Percentiles rank a stretch among this genome's conserved stretches.
Conservation (phyloP, 2,113 vertebrate genomes). For the Micromys minutus region DNA sequence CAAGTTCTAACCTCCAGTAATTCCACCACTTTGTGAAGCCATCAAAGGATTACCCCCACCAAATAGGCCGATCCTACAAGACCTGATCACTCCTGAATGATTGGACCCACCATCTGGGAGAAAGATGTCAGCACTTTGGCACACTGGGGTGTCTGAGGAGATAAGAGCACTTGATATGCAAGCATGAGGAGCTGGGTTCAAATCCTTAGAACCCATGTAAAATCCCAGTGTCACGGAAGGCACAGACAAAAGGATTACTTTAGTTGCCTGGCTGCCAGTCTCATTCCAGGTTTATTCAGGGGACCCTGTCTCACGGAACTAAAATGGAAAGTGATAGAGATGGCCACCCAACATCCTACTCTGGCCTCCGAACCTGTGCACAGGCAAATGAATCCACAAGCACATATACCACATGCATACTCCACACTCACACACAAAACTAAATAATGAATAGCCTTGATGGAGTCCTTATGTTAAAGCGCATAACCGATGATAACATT, state of each 20-base stretch:
- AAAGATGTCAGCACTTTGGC: too few species aligned
- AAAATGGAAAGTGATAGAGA: not conserved
- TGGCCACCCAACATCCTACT: not conserved
- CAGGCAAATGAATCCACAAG: not conserved
- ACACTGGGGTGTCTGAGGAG: not conserved
- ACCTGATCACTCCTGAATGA: not conserved
- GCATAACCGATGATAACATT: not conserved
- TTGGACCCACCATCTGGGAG: not conserved
- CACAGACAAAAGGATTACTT: not conserved
- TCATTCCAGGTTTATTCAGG: not conserved
- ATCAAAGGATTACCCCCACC: not conserved
- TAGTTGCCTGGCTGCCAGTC: not conserved
- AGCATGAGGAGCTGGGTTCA: not conserved
- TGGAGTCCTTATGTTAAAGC: not conserved
- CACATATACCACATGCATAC: not conserved
- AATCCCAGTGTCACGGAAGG: not conserved
- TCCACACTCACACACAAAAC: not conserved
- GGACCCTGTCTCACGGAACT: not conserved
- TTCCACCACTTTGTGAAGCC: not conserved
- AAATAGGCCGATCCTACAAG: not conserved
- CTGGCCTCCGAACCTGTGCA: not conserved
- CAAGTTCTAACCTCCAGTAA: too few species aligned
- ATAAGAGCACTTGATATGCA: not conserved
- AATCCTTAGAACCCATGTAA: not conserved
- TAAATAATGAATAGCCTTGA: not conserved